These are phyloP conservation scores for Melitaea athalia DNA, from an alignment of 2,888 invertebrate species.

Conservation along the genomic window DNA sequence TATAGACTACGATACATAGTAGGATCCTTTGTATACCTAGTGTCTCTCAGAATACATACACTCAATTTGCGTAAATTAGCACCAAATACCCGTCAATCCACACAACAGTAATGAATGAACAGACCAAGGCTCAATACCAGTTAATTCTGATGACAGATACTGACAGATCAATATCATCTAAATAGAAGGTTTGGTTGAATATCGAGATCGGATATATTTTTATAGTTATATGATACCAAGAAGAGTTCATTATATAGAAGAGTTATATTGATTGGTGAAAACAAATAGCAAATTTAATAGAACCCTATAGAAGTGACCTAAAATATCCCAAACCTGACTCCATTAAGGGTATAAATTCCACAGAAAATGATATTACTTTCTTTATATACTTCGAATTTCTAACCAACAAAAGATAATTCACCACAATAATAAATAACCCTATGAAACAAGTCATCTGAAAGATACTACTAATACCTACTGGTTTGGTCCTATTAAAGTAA, in stretches of 20 bases:
- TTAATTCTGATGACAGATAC: slow-evolving; percentile 18
- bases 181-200: background rate
- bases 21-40: background rate
- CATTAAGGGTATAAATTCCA: slow-evolving; percentile 1
- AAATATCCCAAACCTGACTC: background rate
- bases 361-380: background rate
- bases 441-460: too few relatives aligned
- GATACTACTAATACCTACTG: too few relatives aligned
- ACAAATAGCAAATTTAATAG: background rate
- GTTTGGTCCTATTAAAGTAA: too few relatives aligned
- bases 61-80: slow-evolving; percentile 60
- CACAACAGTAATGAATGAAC: slow-evolving; percentile 48
- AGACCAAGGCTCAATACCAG: slow-evolving; percentile 15
- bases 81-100: slow-evolving; percentile 52
- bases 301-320: background rate
- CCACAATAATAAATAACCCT: too few relatives aligned
- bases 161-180: slow-evolving; percentile 15
- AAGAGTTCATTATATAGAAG: too few relatives aligned
- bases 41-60: slow-evolving; percentile 46
- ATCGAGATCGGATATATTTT: too few relatives aligned
- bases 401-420: too few relatives aligned
- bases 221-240: too few relatives aligned
- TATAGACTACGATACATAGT: background rate
- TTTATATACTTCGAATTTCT: background rate
- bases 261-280: background rate